Base-by-base conservation (phyloP, 2,797 vertebrate species). In the Lithobates sylvaticus region DNA sequence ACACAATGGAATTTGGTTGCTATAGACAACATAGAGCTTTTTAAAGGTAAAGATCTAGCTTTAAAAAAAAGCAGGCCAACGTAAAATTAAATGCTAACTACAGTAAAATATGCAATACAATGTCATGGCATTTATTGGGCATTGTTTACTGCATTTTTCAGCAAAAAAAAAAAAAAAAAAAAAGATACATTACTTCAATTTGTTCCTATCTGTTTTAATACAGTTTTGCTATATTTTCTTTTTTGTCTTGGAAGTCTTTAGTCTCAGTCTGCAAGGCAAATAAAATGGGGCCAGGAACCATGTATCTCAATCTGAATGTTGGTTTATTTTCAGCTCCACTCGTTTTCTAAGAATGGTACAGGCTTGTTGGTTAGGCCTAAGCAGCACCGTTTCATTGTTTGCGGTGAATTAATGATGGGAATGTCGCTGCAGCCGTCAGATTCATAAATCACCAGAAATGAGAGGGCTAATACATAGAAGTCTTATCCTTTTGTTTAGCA, bases 391-490 rank as follows among this genome's bases (percentile, higher is more conserved):
- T 92, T 91, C 92, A 91, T 95, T 90, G 72, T 90, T 93, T 91
- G 88, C 90, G 89, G 92, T 93, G 93, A 96, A 97, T 98, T 98
- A 97, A 98, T 97, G 96, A 95, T 92, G 91, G 91, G 89, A 93
- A 93, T 91, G 94, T 93, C 94, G 95, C 94, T 96, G 92, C 93
- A 94, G 92, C 94, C 92, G 89, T 95, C 94, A 94, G 92, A 91
- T 97, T 95, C 96, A 98, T 97, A 98, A 98, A 98, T 98, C 97
- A 98, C 93, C 90, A 93, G 95, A 96, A 97, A 98, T 96, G 94
- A 96, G 95, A 95, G 93, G 96, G 96, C 95, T 95, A 94, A 94
- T 93, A 93, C 93, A 93, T 94, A 93, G 92, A 94, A 95, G 94
- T 95, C 93, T 94, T 92, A 95, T 93, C 94, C 94, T 94, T 95